phyloP scores from a whole-genome alignment of 2,888 invertebrate genomes.

The Falcaria lacertinaria region DNA sequence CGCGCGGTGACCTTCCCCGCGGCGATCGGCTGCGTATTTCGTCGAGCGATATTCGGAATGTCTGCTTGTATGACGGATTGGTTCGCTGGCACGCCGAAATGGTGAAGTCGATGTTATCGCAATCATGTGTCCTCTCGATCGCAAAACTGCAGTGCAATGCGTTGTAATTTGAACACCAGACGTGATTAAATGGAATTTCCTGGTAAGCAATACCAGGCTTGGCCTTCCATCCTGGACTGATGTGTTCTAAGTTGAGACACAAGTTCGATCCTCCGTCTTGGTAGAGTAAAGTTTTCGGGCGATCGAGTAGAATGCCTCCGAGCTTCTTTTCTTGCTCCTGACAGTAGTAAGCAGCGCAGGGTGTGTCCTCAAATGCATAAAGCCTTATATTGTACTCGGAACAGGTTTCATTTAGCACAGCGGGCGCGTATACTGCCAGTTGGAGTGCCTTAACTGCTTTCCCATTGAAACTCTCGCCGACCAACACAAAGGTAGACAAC shows the following conservation, averaged over 20 bases:
- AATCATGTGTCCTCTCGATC: slow-evolving; percentile 84
- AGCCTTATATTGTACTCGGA: slow-evolving; percentile 92
- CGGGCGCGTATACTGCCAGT: slow-evolving; percentile 92
- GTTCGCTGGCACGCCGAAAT: slow-evolving; percentile 71
- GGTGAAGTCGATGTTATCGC: slow-evolving; percentile 69
- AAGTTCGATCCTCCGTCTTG: slow-evolving; percentile 94
- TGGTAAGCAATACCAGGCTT: slow-evolving; percentile 93
- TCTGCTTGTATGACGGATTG: slow-evolving; percentile 73
- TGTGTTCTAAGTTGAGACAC: slow-evolving; percentile 92
- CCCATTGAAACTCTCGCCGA: slow-evolving; percentile 90
- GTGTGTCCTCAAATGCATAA: slow-evolving; percentile 96
- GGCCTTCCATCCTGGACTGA: slow-evolving; percentile 93
- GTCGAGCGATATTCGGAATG: slow-evolving; percentile 70
- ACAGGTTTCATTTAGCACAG: slow-evolving; percentile 84
- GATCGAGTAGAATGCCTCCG: slow-evolving; percentile 93
- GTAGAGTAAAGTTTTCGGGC: slow-evolving; percentile 91
- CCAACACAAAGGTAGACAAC: slow-evolving; percentile 93
- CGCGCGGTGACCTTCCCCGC: slow-evolving; percentile 68
- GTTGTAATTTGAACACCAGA: slow-evolving; percentile 93
- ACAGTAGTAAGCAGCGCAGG: slow-evolving; percentile 94
- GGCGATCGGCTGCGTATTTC: slow-evolving; percentile 69
- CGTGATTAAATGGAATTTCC: slow-evolving; percentile 93
- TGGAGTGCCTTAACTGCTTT: slow-evolving; percentile 89
- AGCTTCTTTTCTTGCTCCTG: slow-evolving; percentile 87
- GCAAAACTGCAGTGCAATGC: slow-evolving; percentile 95